Base-by-base conservation (phyloP, 2,888 invertebrate species). In the Zaprionus obscuricornis region DNA sequence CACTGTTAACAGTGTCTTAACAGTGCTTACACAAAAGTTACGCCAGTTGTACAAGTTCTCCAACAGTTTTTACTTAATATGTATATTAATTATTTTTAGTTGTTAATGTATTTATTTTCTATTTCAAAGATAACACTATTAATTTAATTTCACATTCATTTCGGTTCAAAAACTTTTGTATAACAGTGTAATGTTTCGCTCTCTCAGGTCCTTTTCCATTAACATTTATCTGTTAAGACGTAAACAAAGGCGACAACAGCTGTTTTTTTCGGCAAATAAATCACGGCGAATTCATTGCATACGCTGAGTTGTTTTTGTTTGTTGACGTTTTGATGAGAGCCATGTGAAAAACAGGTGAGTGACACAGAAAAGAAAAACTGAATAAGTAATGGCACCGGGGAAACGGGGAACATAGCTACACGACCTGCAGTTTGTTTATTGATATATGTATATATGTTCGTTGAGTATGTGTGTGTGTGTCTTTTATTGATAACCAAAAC, bases 331-430 rank as follows among this genome's bases (percentile, higher is more conserved):
- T 49, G 43, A 10, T 50, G 34, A 39, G 22, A 69, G 51, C 55
- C 62, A 68, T 63, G 67, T 51, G 56, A 66, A 71, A 69, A 77
- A 67, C 77, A 81, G 77, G 72, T 84, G 79, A 79, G 64, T 79
- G 79, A 81, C 82, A 84, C 65, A 77, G 54, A 71, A 70, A 69
- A 26, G 24, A 24, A 52, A 55, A 40, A 46, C 42, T 55, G 40
- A 52, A 64, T 65, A 55, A 52, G 56, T 24, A 75, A 78, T 59
- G 81, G 59, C 75, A n/a, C n/a, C n/a, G n/a, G n/a, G n/a, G n/a
- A 72, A 57, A 57, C 56, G 57, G 49, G 72, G 49, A 68, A 62
- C 64, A 52, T 42, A 55, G 17, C 47, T 26, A 56, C 54, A 60
- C 24, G 57, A 39, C 13, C 33, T 52, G 43, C 36, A 46, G 43